Base-by-base conservation (phyloP, 2,888 invertebrate species). In the Trissoscelio sp. region DNA sequence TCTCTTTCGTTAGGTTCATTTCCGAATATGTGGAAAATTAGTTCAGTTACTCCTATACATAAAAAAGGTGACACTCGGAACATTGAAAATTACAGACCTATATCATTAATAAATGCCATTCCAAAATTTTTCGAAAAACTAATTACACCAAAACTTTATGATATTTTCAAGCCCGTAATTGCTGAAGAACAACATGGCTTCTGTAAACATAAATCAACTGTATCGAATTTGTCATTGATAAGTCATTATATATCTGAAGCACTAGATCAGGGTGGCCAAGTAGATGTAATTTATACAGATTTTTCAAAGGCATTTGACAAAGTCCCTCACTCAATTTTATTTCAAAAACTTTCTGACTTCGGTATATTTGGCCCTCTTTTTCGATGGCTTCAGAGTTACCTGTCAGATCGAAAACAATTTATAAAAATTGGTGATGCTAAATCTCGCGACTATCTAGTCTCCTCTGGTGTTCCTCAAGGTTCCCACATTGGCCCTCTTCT, bases 261-360 rank as follows among this genome's bases (percentile, higher is more conserved):
- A 3, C 46, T 86, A 2, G 83, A 85, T 9, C 34, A 44, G 4
- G 51, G 69, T 24, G n/a, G 31, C 6, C 75, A 83, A 57, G 78
- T 85, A 0, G 82, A 84, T 64, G 77, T 53, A 0, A 73, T 80
- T 16, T 85, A 84, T 22, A 84, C 82, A 0, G 84, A 84, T 42
- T 85, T 87, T 18, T 57, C 64, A 0, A 85, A 87, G 18, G 86
- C 87, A 4, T 87, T 86, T 58, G 86, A 87, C 58, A 74, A 70
- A 14, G 81, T 88, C 0, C 34, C 75, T 14, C 84, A 85, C 58
- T 20, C 53, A 1, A 62, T 79, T 39, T 69, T 87, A 3, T 3
- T 85, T 24, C 24, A 6, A 4, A 24, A 24, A 24, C 6, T 24
- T 4, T 24, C 24, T 24, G 6, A 24, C 6, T 24, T 4, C 6